Percentiles rank a stretch among this genome's conserved stretches.
phyloP scores from a whole-genome alignment of 2,888 invertebrate species.

The Alloscopus bannaensis region DNA sequence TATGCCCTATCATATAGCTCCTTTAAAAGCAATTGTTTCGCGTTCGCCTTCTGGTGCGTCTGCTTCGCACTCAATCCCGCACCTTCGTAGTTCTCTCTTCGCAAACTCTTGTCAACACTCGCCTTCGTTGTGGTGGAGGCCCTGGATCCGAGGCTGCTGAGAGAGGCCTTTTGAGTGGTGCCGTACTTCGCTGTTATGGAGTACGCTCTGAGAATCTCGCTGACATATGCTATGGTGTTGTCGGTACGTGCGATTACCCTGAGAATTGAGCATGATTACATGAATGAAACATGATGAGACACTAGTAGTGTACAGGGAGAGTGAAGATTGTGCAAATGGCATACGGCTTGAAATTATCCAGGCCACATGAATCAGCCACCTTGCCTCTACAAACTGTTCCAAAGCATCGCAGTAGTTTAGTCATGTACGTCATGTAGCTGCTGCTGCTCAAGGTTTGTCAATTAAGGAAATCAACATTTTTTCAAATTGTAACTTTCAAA shows the following conservation, averaged over 20 bases:
- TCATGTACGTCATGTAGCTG: background rate
- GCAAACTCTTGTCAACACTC: no score
- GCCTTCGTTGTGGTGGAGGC: background rate
- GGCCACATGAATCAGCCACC: constrained; percentile 7
- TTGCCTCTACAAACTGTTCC: constrained; percentile 8
- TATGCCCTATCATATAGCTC: constrained; percentile 35
- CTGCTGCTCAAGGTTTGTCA: background rate
- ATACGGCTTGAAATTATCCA: constrained; percentile 25
- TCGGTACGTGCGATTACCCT: constrained; percentile 17
- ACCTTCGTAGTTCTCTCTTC: background rate
- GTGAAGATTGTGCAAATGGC: background rate
- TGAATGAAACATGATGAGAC: no score
- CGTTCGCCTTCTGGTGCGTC: background rate
- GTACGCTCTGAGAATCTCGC: background rate
- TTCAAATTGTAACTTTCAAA: no score
- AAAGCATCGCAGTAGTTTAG: constrained; percentile 13
- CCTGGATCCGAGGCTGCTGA: background rate
- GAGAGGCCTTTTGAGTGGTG: background rate
- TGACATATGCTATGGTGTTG: constrained; percentile 8
- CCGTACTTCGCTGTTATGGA: background rate
- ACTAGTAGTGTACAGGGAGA: no score
- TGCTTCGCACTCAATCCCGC: no score
- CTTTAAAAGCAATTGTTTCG: constrained; percentile 8
- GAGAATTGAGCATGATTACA: background rate
- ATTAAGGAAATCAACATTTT: no score